Base-by-base conservation (phyloP, 2,888 invertebrate species). In the Ichneumoninae sp. region DNA sequence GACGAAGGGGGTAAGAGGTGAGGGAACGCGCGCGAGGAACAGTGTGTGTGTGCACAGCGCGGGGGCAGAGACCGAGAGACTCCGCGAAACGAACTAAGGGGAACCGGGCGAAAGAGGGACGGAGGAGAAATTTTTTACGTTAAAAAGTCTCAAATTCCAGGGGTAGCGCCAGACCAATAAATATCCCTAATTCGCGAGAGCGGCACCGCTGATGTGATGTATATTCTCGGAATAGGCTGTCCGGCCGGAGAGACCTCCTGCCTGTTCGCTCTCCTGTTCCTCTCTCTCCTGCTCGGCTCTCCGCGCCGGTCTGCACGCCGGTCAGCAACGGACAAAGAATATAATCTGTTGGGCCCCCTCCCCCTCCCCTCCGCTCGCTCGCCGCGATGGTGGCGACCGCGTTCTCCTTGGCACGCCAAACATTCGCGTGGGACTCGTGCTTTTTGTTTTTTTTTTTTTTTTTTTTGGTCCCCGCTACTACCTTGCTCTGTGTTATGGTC, bases 81-180 rank as follows among this genome's bases (percentile, higher is more conserved):
- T 69, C 70, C 52, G 70, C 77, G 36, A 70, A 83, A 77, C 76
- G 54, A 73, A 52, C 57, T 36, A 36, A 75, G 8, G 69, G 60
- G 19, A 44, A 71, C 44, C 33, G 22, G 44, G 22, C 19, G 7
- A 50, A n/a, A 66, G 68, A 47, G 60, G 36, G 26, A 33, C 26
- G 60, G 30, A 63, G 54, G 60, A 66, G n/a, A 40, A 22, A 36
- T 74, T 86, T 88, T 85, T 86, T 87, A 33, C 81, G 86, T 87
- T 86, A 88, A 88, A 88, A 88, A 89, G 86, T 91, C 91, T 90
- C 89, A 88, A 89, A 92, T 92, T 92, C 90, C 89, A 78, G 83
- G 89, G 83, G 89, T 90, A 92, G 90, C 91, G 90, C 90, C 91
- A 90, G 92, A 91, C 91, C 90, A 89, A 92, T 92, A 92, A 92